phyloP scores from a whole-genome alignment of 2,888 invertebrate genomes.

The Branchipolynoe longqiensis region DNA sequence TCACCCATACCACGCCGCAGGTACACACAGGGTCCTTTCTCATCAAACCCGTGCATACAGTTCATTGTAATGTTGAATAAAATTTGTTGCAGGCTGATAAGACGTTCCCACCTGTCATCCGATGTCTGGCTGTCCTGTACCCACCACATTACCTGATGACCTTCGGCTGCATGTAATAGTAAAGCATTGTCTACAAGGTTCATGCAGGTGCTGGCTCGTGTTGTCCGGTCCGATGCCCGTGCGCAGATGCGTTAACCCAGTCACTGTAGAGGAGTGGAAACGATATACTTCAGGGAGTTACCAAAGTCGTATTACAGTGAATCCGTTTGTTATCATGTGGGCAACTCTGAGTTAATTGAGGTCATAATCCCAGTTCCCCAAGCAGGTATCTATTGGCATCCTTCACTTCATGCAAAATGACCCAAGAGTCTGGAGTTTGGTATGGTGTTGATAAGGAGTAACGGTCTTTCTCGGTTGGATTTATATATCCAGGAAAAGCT shows the following conservation, averaged over 20 bases:
- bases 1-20: constrained; percentile 57
- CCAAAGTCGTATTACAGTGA: not conserved
- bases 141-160: constrained; percentile 14
- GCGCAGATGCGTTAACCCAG: not conserved
- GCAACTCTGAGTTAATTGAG: not conserved
- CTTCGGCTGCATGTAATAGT: constrained; percentile 24
- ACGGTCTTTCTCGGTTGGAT: not conserved
- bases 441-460: not conserved
- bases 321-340: constrained; percentile 3
- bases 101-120: not conserved
- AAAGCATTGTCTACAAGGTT: constrained; percentile 6
- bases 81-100: constrained; percentile 32
- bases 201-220: constrained; percentile 9
- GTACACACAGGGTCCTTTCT: constrained; percentile 51
- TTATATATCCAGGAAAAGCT: not conserved
- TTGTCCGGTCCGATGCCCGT: not conserved
- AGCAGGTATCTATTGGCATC: constrained; percentile 26
- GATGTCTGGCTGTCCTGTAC: constrained; percentile 19
- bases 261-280: constrained; percentile 15
- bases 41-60: constrained; percentile 10
- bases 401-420: constrained; percentile 4
- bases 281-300: not conserved
- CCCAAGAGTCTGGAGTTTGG: not conserved
- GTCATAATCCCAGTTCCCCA: constrained; percentile 28
- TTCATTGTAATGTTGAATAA: constrained; percentile 25